Evolutionary conservation across 2,888 invertebrate genomes (phyloP), one percentile per base, ranked within the genome.

Genomic region (Cosmia trapezina): DNA sequence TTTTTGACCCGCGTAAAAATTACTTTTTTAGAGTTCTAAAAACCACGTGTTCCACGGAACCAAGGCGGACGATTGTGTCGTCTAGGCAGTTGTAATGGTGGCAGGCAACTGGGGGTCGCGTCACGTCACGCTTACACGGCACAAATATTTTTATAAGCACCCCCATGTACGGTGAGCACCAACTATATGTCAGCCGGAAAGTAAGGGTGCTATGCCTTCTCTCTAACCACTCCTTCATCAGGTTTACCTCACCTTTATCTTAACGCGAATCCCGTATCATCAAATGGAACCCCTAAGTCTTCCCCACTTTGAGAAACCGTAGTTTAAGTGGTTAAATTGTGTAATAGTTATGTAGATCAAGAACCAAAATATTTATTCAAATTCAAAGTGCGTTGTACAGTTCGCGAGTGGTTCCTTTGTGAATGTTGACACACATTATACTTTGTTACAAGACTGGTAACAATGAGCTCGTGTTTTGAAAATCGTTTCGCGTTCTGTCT

Each of bases 391-490:
- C 64, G 64, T 37, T 62, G 33, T 33, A 59, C 60, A 69, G 76
- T 73, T 56, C 3, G 66, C 66, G 19, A 69, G 51, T 71, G 54
- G 75, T 83, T 81, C 70, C 70, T 85, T 84, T 80, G 83, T 83
- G 81, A 85, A 84, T 87, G 86, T 87, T 88, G 88, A 86, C 86
- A 84, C 76, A 83, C 79, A 70, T 78, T 76, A 83, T 67, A 84
- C 86, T 83, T 84, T 88, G 88, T 88, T 83, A 86, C 84, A 81
- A 81, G 72, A 81, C 65, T 73, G 69, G 69, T 83, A 87, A 91
- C 90, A 91, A 90, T 89, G 88, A 86, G 82, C 75, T 80, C 59
- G 65, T 90, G 87, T 90, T 90, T 90, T 88, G 88, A 88, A 90
- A 91, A 89, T 83, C 83, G 72, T 83, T 86, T 75, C 78, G 82